A percentile compares a stretch with the other conserved stretches of the same genome.
phyloP scores from a whole-genome alignment of 2,113 vertebrate genomes.

The Daphoenositta chrysoptera region DNA sequence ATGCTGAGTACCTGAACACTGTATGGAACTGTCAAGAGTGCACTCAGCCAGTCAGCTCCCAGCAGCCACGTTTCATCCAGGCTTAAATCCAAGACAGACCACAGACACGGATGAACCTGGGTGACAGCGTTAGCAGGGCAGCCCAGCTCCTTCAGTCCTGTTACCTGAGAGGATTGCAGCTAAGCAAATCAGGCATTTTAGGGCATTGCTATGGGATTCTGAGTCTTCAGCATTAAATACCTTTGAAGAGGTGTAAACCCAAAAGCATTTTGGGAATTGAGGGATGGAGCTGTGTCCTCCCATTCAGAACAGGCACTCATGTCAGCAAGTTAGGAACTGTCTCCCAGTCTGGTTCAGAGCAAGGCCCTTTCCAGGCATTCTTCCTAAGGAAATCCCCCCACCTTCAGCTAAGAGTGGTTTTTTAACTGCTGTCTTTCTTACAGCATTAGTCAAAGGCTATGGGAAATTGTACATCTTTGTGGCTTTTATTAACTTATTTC shows the following conservation, averaged over 20 bases:
- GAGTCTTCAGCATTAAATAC: background rate
- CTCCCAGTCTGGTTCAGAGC: background rate
- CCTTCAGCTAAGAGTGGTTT: background rate
- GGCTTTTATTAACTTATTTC: conserved; percentile 52
- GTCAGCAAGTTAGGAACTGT: background rate
- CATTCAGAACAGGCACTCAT: background rate
- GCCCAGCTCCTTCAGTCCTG: background rate
- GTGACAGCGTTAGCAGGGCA: accelerated
- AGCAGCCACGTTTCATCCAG: background rate
- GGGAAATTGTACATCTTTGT: conserved; percentile 23
- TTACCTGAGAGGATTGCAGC: background rate
- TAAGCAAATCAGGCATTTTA: background rate
- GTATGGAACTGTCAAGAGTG: background rate
- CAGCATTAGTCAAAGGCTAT: conserved; percentile 43
- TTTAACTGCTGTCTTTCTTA: background rate
- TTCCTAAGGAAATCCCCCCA: conserved; percentile 54
- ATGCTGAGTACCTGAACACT: background rate
- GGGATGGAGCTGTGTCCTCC: background rate
- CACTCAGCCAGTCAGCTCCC: background rate
- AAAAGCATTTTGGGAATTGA: background rate
- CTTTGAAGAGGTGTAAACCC: background rate
- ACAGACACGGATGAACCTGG: background rate
- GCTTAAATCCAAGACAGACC: background rate
- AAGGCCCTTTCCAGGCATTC: background rate
- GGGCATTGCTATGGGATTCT: background rate